These are phyloP conservation scores for Monoplex corrugatus DNA, from an alignment of 2,888 invertebrate genomes.

Conservation along the genomic window DNA sequence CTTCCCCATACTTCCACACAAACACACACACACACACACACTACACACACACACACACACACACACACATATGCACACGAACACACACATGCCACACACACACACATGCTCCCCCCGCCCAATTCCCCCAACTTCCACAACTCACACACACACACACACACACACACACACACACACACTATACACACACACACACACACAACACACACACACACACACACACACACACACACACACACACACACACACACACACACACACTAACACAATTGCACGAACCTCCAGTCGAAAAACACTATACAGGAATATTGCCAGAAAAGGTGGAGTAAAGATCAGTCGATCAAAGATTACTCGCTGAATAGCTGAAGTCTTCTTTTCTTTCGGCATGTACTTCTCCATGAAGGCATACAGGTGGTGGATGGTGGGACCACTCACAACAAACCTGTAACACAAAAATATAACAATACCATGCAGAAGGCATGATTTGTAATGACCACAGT, in stretches of 20 bases:
- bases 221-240: too few relatives aligned
- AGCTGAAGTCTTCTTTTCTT: constrained; percentile 61
- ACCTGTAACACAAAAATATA: constrained; percentile 68
- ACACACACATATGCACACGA: background rate
- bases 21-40: background rate
- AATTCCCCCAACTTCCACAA: too few relatives aligned
- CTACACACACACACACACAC: background rate
- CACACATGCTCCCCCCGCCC: background rate
- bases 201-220: background rate
- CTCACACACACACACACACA: too few relatives aligned
- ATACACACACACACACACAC: background rate
- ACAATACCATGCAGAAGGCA: too few relatives aligned
- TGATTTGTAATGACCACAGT: too few relatives aligned
- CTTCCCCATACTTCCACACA: background rate
- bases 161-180: background rate
- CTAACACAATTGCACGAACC: constrained; percentile 57
- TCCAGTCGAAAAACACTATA: constrained; percentile 74
- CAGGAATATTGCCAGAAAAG: constrained; percentile 73
- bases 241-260: background rate
- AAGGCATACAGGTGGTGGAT: constrained; percentile 74
- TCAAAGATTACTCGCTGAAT: constrained; percentile 73
- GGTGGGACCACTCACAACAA: constrained; percentile 73
- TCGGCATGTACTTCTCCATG: constrained; percentile 70
- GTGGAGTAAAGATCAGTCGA: constrained; percentile 74
- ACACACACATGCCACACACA: background rate